A percentile compares a stretch with the other conserved stretches of the same genome.
phyloP scores from a whole-genome alignment of 2,888 invertebrate species.

The Unio pictorum region DNA sequence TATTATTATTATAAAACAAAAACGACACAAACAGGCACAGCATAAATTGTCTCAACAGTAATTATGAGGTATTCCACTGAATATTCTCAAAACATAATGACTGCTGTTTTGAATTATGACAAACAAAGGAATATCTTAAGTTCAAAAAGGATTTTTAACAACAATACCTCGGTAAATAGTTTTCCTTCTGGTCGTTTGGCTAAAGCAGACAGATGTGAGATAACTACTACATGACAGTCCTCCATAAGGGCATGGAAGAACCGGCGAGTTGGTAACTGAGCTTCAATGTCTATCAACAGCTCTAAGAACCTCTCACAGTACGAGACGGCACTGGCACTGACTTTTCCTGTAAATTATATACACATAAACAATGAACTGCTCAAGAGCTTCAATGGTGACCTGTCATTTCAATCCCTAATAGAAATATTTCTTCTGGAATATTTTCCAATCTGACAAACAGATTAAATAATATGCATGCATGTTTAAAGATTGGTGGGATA shows the following conservation, averaged over 20 bases:
- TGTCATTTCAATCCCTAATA: no score
- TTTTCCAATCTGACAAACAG: no score
- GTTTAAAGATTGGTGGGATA: no score
- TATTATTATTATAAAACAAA: no score
- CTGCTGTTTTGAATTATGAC: background rate
- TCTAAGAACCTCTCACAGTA: constrained; percentile 98
- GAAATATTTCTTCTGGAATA: no score
- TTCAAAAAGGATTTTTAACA: background rate
- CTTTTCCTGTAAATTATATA: constrained; percentile 52
- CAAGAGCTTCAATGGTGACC: no score
- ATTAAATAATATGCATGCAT: no score
- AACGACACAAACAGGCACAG: no score
- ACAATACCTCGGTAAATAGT: constrained; percentile 89
- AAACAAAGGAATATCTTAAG: background rate
- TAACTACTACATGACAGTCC: constrained; percentile 92
- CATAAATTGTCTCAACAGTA: no score
- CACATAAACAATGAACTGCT: no score
- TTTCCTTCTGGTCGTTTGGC: constrained; percentile 84
- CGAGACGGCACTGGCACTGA: constrained; percentile 75
- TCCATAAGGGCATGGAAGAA: constrained; percentile 98
- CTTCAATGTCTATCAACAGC: constrained; percentile 95
- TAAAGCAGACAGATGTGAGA: constrained; percentile 87
- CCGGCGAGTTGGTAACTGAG: constrained; percentile 92
- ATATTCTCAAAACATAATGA: no score
- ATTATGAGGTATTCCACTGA: no score